Conservation (phyloP, 2,113 vertebrate species). For the Ptilonorhynchus violaceus region DNA sequence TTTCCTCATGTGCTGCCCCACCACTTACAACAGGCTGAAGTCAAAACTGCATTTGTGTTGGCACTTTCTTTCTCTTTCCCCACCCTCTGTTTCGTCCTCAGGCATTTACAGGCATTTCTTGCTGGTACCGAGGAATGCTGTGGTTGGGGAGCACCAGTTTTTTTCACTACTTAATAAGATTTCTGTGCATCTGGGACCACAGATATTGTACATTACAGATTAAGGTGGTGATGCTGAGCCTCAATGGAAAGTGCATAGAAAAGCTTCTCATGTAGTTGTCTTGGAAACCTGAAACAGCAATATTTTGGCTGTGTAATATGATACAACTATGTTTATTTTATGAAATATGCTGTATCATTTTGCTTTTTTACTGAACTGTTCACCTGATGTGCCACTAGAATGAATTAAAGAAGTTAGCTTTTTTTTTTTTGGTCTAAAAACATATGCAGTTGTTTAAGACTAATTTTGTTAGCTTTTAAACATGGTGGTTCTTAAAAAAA, state of each 20-base stretch:
- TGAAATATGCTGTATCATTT: not conserved
- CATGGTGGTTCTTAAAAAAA: not conserved
- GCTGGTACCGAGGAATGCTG: not conserved
- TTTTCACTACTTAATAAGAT: not conserved
- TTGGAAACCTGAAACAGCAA: not conserved
- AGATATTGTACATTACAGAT: not conserved
- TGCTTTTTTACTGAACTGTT: not conserved
- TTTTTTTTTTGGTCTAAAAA: not conserved
- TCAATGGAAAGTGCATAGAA: not conserved
- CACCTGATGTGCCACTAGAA: not conserved
- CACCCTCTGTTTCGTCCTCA: accelerated
- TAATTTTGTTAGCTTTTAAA: not conserved
- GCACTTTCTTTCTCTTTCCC: not conserved
- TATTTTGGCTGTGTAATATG: not conserved
- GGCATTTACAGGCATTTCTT: not conserved
- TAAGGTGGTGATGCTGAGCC: not conserved
- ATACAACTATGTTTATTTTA: not conserved
- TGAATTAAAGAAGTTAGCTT: not conserved
- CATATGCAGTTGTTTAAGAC: not conserved
- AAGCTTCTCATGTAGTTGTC: not conserved
- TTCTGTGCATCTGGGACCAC: not conserved
- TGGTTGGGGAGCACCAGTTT: accelerated
- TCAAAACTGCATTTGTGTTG: not conserved
- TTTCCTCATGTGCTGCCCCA: not conserved
- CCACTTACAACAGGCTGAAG: not conserved